Conservation (phyloP, 2,888 invertebrate species). For the Pegoplata infirma region DNA sequence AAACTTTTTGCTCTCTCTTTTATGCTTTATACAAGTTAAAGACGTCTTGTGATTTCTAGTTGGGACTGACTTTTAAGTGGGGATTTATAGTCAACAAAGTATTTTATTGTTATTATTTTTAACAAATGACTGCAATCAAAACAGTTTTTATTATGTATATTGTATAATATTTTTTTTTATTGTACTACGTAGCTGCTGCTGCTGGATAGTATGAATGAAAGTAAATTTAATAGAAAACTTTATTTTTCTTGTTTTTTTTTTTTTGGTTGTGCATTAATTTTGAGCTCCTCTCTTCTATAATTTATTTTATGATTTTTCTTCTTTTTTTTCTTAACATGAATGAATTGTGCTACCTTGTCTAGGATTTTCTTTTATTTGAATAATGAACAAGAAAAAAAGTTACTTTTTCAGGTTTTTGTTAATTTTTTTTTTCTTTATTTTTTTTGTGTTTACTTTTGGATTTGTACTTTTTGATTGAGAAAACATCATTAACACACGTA, state of each 20-base stretch:
- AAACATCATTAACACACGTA: constrained; percentile 75
- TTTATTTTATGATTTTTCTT: constrained; percentile 50
- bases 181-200: too few relatives aligned
- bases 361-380: constrained; percentile 31
- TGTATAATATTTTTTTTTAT: too few relatives aligned
- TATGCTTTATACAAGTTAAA: constrained; percentile 1
- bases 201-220: neutral
- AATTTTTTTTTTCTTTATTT: constrained; percentile 20
- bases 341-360: constrained; percentile 21
- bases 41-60: constrained; percentile 29
- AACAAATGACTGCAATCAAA: constrained; percentile 63
- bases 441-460: constrained; percentile 39
- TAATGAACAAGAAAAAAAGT: constrained; percentile 18
- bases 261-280: constrained; percentile 56
- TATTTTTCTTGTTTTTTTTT: too few relatives aligned
- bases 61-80: constrained; percentile 51
- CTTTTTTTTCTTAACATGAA: neutral
- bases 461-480: constrained; percentile 75
- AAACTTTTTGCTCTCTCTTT: constrained; percentile 45
- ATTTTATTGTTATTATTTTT: constrained; percentile 57
- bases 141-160: constrained; percentile 52
- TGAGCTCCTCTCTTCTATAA: constrained; percentile 51
- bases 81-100: constrained; percentile 58
- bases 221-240: constrained; percentile 53
- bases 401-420: constrained; percentile 9